Base-by-base conservation (phyloP, 2,113 vertebrate species). In the Etheostoma cragini region DNA sequence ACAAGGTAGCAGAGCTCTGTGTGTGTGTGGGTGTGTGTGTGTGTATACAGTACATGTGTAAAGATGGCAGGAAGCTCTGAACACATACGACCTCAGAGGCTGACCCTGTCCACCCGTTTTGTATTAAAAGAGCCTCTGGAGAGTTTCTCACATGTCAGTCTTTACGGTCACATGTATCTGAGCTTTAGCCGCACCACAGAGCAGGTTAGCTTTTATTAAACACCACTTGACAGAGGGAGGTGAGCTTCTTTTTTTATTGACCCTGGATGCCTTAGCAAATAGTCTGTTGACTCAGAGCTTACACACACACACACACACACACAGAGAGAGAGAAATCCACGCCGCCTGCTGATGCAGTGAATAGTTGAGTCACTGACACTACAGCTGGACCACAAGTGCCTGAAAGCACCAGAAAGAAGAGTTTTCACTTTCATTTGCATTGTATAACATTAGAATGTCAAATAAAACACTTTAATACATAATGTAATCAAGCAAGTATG, bases 141-240 rank as follows among this genome's bases (percentile, higher is more conserved):
- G 68, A 71, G 52, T 56, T 80, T 66, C 38, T 24, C 58, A 35
- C 58, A 13, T 21, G 62, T 62, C 56, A 21, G 58, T 73, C 64
- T 76, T 56, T 26, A 61, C 13, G 8, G n/a, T 82, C 33, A 62
- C 78, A 26, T n/a, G 79, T 73, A 30, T 38, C 54, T 26, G 33
- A 86, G 87, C 85, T 78, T n/a, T 16, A 42, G 57, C 45, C 22
- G 49, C 45, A 17, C n/a, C 57, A 16, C 60, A 3, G 65, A 33
- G 72, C 74, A 62, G 72, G 72, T 82, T 72, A 63, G 82, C 84
- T 84, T 73, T 83, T 87, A 89, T 88, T 88, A 91, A 91, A 89
- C 84, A 58, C 75, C 80, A 84, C 90, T 91, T 83, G 87, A 83
- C 84, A 82, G 67, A 16, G 50, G 56, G 78, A 81, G 77, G 52